A percentile compares a stretch with the other conserved stretches of the same genome.
These are phyloP conservation scores for Notechis scutatus DNA, from an alignment of 2,113 vertebrate species.

Conservation along the genomic window DNA sequence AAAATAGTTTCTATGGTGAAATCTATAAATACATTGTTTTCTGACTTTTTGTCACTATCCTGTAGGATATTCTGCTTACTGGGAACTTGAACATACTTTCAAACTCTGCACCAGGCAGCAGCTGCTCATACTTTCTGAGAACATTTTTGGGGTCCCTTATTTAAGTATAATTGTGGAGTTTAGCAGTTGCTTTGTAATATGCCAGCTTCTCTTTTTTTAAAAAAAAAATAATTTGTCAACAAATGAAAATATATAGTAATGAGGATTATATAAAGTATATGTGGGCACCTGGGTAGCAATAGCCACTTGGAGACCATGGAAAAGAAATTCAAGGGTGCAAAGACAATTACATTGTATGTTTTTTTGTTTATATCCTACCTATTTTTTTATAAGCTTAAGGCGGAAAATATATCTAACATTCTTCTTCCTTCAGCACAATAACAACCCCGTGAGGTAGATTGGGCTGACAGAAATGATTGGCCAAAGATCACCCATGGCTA, in stretches of 20 bases:
- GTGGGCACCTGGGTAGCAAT: not conserved
- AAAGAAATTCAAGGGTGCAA: not conserved
- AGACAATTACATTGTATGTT: not conserved
- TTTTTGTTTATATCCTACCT: not conserved
- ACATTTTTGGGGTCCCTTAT: not conserved
- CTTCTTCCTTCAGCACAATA: not conserved
- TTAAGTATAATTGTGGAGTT: not conserved
- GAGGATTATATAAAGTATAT: not conserved
- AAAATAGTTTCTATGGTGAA: not conserved
- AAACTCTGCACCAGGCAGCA: not conserved
- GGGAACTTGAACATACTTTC: not conserved
- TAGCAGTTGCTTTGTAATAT: not conserved
- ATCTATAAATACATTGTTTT: not conserved
- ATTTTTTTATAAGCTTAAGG: not conserved
- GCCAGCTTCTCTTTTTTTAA: not conserved
- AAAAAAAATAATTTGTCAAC: not conserved
- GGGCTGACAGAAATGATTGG: not conserved
- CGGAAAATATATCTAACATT: not conserved
- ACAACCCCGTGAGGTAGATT: not conserved
- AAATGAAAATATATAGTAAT: not conserved
- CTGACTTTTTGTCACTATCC: not conserved
- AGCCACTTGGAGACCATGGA: not conserved
- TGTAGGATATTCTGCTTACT: not conserved
- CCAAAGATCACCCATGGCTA: not conserved
- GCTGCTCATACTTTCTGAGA: not conserved